Conservation (phyloP, 1,140 invertebrate species). For the Acyrthosiphon pisum region DNA sequence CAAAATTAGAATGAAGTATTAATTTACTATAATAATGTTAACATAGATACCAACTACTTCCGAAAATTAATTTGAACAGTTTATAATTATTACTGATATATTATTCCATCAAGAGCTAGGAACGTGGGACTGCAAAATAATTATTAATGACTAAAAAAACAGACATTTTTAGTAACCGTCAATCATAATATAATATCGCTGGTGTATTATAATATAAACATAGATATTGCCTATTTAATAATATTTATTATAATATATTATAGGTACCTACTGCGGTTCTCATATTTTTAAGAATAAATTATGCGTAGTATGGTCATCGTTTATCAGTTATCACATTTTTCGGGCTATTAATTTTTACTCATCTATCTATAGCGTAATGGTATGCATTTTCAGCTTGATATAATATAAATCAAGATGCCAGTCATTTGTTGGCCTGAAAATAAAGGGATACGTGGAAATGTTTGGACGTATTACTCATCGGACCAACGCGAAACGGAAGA, state of each 20-base stretch:
- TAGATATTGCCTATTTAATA: not conserved
- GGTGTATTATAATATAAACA: not conserved
- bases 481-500: not conserved
- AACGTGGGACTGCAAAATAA: not conserved
- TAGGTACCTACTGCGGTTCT: not conserved
- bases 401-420: not conserved
- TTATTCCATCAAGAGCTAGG: not conserved
- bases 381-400: not conserved
- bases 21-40: not conserved
- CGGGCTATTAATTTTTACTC: not conserved
- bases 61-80: not conserved
- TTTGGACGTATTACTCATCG: not conserved
- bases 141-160: not conserved
- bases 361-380: not conserved
- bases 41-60: not conserved
- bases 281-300: not conserved
- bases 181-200: not conserved
- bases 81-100: not conserved
- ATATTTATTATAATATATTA: not conserved
- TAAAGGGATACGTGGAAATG: not conserved
- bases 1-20: not conserved
- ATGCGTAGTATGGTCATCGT: not conserved
- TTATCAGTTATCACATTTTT: not conserved
- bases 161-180: not conserved
- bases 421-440: not conserved